Conservation (phyloP, 2,797 vertebrate species). For the Rhabdomys pumilio region DNA sequence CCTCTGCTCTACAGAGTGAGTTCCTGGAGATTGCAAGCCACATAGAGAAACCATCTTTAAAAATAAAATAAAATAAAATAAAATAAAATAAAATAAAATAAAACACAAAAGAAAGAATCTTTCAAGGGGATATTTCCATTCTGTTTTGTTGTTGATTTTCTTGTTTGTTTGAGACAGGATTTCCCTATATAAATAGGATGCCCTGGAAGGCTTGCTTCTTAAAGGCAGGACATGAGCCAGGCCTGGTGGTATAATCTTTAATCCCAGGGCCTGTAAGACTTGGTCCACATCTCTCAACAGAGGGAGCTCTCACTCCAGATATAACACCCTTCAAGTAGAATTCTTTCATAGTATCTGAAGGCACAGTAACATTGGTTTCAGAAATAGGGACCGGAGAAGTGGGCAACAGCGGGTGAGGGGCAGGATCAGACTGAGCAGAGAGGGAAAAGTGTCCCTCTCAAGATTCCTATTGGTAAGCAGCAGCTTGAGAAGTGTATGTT, state of each 20-base stretch:
- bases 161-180: not conserved
- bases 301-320: slow-evolving; percentile 62
- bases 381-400: not conserved
- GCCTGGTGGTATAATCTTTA: not conserved
- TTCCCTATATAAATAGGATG: not conserved
- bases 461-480: not conserved
- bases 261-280: not conserved
- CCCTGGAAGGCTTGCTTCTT: not conserved
- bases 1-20: not conserved
- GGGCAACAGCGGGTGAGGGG: not conserved
- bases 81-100: not conserved
- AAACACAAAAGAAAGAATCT: not conserved
- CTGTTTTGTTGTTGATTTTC: not conserved
- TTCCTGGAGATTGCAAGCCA: not conserved
- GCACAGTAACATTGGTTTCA: not conserved
- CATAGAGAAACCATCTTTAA: not conserved
- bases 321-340: not conserved
- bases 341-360: not conserved
- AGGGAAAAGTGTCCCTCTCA: not conserved
- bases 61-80: not conserved
- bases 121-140: not conserved
- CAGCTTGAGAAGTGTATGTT: not conserved
- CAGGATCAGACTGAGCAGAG: not conserved
- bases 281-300: slow-evolving; percentile 62
- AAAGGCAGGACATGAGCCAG: not conserved